phyloP scores from a whole-genome alignment of 37 sponge, comb jelly and placozoan species.

The Lycopodina hypogea region DNA sequence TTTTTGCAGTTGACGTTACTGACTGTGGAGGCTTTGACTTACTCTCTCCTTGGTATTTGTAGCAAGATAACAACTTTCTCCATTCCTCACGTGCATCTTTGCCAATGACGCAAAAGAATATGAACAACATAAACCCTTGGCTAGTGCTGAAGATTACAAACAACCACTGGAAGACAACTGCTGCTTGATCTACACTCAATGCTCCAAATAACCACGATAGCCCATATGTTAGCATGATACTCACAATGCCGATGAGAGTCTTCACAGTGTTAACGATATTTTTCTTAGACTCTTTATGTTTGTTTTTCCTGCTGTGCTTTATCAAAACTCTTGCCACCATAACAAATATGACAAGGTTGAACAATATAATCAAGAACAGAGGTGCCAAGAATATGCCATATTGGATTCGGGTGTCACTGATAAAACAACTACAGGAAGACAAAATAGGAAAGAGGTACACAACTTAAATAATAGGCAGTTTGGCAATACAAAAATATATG shows the following conservation, averaged over 20 bases:
- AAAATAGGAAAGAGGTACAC: neutral
- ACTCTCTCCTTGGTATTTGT: neutral
- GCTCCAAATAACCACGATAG: constrained; percentile 65
- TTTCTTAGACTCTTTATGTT: neutral
- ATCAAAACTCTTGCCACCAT: constrained; percentile 28
- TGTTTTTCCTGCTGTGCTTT: constrained; percentile 20
- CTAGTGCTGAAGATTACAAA: constrained; percentile 44
- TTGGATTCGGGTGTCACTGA: constrained; percentile 33
- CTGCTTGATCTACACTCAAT: constrained; percentile 23
- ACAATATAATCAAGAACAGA: constrained; percentile 23
- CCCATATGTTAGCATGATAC: constrained; percentile 52
- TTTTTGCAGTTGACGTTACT: neutral
- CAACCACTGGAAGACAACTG: constrained; percentile 37
- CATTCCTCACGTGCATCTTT: constrained; percentile 49
- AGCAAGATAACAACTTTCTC: constrained; percentile 28
- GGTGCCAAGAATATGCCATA: constrained; percentile 55
- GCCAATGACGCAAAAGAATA: constrained; percentile 59
- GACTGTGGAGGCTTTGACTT: neutral
- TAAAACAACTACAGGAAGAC: constrained; percentile 47
- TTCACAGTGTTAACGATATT: neutral
- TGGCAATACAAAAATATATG: no score
- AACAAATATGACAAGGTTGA: constrained; percentile 53
- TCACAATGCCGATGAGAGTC: constrained; percentile 20
- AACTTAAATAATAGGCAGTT: neutral
- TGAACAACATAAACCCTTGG: constrained; percentile 55